A percentile compares a stretch with the other conserved stretches of the same genome.
Conservation (phyloP, 2,797 vertebrate genomes). For the Anguilla pacifica region DNA sequence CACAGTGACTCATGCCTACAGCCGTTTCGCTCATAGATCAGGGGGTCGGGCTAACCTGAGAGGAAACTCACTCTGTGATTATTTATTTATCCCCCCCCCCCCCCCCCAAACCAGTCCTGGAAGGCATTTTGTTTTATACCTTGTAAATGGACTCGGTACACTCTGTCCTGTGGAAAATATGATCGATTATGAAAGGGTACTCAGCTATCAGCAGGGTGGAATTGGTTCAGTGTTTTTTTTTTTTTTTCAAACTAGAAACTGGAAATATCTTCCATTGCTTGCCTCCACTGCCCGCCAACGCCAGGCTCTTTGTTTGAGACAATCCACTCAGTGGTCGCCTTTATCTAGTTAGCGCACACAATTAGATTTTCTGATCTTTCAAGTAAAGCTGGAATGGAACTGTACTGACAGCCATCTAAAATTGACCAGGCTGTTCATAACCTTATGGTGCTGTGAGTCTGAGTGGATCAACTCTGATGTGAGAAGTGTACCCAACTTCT, state of each 20-base stretch:
- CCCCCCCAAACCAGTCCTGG: background rate
- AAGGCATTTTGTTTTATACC: background rate
- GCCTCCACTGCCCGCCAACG: background rate
- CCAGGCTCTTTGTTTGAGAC: too few relatives aligned
- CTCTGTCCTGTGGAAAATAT: background rate
- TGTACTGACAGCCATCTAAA: background rate
- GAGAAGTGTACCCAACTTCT: too few relatives aligned
- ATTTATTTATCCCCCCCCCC: background rate
- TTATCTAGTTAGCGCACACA: too few relatives aligned
- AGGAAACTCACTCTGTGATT: background rate
- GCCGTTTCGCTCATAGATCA: too few relatives aligned
- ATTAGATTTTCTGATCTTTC: too few relatives aligned
- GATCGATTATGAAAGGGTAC: background rate
- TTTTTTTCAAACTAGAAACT: background rate
- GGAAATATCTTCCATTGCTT: background rate
- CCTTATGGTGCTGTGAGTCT: background rate
- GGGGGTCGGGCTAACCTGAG: too few relatives aligned
- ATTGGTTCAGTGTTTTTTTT: background rate
- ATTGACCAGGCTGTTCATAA: background rate
- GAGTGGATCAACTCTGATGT: background rate
- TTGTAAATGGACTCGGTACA: background rate
- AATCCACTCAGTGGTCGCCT: too few relatives aligned
- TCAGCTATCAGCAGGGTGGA: background rate
- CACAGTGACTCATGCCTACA: too few relatives aligned
- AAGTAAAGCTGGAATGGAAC: too few relatives aligned